Conservation (phyloP, 2,113 vertebrate genomes). For the Python bivittatus region DNA sequence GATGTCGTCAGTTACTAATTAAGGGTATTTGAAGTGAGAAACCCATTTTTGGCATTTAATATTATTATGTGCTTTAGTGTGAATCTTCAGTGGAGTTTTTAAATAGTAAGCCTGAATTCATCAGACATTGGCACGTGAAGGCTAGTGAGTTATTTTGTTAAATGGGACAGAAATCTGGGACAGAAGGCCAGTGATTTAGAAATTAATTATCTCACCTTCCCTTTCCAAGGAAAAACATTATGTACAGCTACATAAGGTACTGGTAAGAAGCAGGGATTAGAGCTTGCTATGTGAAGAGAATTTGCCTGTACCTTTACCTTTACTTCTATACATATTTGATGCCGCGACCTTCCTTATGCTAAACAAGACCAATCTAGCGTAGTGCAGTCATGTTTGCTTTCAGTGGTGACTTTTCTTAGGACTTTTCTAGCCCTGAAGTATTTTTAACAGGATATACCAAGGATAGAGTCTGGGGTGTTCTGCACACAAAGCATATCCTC, state of each 20-base stretch:
- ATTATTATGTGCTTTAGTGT: conserved; percentile 65
- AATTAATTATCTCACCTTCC: background rate
- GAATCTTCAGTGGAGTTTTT: conserved; percentile 63
- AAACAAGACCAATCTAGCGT: background rate
- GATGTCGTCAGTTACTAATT: conserved; percentile 66
- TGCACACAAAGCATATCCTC: background rate
- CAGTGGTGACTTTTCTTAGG: background rate
- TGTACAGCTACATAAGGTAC: background rate
- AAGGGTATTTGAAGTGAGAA: conserved; percentile 74
- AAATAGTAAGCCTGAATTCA: conserved; percentile 51
- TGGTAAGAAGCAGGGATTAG: background rate
- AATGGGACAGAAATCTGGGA: conserved; percentile 45
- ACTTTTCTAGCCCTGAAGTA: background rate
- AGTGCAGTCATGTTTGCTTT: background rate
- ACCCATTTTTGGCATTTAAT: conserved; percentile 69
- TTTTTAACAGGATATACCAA: background rate
- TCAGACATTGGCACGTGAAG: conserved; percentile 42
- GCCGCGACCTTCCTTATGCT: background rate
- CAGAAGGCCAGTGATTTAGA: conserved; percentile 41
- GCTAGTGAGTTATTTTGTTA: conserved; percentile 18
- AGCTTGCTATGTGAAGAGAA: background rate
- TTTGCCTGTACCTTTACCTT: background rate
- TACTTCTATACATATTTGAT: background rate
- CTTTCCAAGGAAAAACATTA: background rate
- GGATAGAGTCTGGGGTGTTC: background rate